These are phyloP conservation scores for Capreolus pygargus DNA, from an alignment of 2,113 vertebrate species.

Conservation along the genomic window DNA sequence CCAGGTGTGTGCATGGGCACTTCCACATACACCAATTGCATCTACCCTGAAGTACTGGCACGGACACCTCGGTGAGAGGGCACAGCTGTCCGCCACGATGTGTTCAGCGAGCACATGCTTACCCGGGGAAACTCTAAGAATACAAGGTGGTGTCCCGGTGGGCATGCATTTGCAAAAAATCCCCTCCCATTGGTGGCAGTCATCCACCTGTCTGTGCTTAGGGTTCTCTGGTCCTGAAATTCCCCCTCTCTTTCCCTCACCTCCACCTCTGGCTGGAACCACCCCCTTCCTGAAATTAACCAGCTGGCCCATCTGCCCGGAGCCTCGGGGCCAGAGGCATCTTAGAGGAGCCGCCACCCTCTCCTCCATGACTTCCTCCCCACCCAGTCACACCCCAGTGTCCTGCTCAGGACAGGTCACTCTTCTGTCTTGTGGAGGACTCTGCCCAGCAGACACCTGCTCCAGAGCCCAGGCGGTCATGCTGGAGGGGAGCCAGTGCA, in stretches of 20 bases:
- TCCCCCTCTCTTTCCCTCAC: neutral
- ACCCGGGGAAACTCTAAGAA: neutral
- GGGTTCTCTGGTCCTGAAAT: neutral
- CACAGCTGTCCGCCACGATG: neutral
- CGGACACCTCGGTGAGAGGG: neutral
- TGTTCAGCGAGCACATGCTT: neutral
- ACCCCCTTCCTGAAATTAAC: neutral
- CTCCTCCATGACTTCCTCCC: neutral
- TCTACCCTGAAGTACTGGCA: neutral
- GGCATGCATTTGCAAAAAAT: neutral
- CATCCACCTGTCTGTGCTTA: neutral
- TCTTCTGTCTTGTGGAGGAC: neutral
- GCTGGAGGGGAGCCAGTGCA: neutral
- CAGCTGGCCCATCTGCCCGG: neutral
- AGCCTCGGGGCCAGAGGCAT: neutral
- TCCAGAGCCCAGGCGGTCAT: neutral
- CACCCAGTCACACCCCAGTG: neutral
- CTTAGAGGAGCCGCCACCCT: neutral
- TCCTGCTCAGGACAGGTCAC: neutral
- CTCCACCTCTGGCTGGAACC: neutral
- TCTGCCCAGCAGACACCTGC: neutral
- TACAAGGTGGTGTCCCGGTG: neutral
- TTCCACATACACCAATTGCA: neutral
- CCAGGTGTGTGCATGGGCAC: neutral
- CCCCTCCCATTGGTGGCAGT: neutral